Conservation (phyloP, 1,140 invertebrate species). For the Tetranychus urticae region DNA sequence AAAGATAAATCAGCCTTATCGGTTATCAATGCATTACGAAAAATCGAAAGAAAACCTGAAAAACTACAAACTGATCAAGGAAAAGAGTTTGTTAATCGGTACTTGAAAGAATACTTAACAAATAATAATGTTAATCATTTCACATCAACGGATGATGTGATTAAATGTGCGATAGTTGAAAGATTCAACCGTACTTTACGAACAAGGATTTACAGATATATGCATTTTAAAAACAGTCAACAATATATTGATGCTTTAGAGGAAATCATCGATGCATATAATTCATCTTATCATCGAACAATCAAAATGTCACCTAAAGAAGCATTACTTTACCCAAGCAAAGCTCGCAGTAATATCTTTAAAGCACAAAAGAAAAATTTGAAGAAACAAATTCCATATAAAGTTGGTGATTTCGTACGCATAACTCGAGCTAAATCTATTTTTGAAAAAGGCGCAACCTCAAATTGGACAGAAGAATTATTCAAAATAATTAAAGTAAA, state of each 20-base stretch:
- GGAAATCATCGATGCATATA: slow-evolving; percentile 14
- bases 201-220: background rate
- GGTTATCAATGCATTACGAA: too few species aligned
- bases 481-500: too few species aligned
- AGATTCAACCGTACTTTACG: slow-evolving; percentile 23
- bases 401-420: background rate
- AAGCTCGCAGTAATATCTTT: background rate
- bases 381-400: background rate
- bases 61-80: slow-evolving; percentile 5
- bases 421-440: background rate
- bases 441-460: background rate
- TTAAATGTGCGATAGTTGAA: slow-evolving; percentile 25
- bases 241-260: background rate
- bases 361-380: background rate
- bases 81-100: slow-evolving; percentile 6
- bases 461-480: too few species aligned
- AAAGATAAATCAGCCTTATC: too few species aligned
- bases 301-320: background rate
- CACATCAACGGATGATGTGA: slow-evolving; percentile 16
- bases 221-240: background rate
- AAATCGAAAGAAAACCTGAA: background rate
- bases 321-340: background rate
- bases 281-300: background rate
- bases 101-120: slow-evolving; percentile 16
- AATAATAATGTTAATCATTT: slow-evolving; percentile 21